Percentiles rank a stretch among this genome's conserved stretches.
Conservation (phyloP, 1,140 invertebrate genomes). For the Trichomalopsis sarcophagae region DNA sequence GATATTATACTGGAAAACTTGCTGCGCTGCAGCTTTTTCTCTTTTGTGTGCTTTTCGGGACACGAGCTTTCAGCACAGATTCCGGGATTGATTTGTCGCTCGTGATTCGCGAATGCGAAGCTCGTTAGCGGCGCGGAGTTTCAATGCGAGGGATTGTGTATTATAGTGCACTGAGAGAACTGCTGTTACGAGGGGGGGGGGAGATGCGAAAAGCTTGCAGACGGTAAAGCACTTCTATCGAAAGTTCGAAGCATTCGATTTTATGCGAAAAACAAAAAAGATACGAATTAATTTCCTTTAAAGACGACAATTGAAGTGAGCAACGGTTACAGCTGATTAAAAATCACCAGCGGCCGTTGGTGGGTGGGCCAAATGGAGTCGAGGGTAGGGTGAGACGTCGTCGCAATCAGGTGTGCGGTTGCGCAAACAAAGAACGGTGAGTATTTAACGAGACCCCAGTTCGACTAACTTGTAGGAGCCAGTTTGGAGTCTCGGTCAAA, state of each 20-base stretch:
- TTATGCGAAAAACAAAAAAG: not conserved
- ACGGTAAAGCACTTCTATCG: no score
- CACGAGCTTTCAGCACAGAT: not conserved
- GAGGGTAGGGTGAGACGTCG: no score
- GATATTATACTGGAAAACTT: not conserved
- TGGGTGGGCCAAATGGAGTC: no score
- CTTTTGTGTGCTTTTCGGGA: not conserved
- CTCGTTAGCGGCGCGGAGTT: not conserved
- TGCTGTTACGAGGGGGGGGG: no score
- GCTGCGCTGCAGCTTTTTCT: no score
- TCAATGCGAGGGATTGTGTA: not conserved
- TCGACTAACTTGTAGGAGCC: not conserved
- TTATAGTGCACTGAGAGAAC: no score
- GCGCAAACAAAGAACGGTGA: no score
- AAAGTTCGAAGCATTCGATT: no score
- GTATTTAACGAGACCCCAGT: not conserved
- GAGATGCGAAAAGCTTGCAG: no score
- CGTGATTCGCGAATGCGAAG: not conserved
- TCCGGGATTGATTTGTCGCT: constrained; percentile 7
- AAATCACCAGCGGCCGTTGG: no score
- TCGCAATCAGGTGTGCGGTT: not conserved
- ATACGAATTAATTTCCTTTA: not conserved
- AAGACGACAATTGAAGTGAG: not conserved
- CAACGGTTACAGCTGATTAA: no score
- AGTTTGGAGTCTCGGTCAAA: constrained; percentile 24